Percentiles rank a stretch among this genome's conserved stretches.
phyloP scores from a whole-genome alignment of 2,888 invertebrate species.

The Oscheius onirici region DNA sequence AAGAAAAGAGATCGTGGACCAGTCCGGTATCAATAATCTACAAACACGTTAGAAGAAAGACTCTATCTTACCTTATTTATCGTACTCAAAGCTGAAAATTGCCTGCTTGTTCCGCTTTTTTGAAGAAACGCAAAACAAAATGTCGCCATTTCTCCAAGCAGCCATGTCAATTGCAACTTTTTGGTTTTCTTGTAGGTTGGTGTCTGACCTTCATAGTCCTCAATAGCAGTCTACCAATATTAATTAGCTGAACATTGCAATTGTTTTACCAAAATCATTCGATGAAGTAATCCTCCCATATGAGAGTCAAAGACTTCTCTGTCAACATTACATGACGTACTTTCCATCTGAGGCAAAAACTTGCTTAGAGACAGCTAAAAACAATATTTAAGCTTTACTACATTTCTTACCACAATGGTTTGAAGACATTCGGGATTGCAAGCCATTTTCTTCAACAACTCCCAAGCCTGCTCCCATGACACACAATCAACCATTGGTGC shows the following conservation, averaged over 20 bases:
- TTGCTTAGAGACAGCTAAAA: constrained; percentile 59
- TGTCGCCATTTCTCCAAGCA: constrained; percentile 76
- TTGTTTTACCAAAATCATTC: constrained; percentile 73
- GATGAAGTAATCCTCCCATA: constrained; percentile 74
- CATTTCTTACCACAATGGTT: constrained; percentile 73
- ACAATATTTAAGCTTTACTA: not conserved
- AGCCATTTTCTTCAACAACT: constrained; percentile 76
- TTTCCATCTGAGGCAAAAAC: constrained; percentile 58
- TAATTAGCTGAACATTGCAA: not conserved
- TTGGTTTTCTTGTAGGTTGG: constrained; percentile 62
- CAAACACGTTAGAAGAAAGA: not conserved
- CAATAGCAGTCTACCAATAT: constrained; percentile 72
- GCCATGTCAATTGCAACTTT: constrained; percentile 72
- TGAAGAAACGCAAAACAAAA: constrained; percentile 76
- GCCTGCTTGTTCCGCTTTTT: constrained; percentile 77
- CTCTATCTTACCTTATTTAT: constrained; percentile 75
- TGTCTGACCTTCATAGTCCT: constrained; percentile 69
- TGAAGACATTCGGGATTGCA: constrained; percentile 77
- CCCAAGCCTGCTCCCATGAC: constrained; percentile 75
- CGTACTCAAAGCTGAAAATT: constrained; percentile 77
- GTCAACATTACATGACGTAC: constrained; percentile 63
- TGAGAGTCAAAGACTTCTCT: constrained; percentile 73
- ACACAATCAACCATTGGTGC: constrained; percentile 60
- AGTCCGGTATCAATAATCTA: constrained; percentile 76
- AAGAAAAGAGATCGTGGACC: constrained; percentile 72